Conservation (phyloP, 2,113 vertebrate species). For the Bos taurus region DNA sequence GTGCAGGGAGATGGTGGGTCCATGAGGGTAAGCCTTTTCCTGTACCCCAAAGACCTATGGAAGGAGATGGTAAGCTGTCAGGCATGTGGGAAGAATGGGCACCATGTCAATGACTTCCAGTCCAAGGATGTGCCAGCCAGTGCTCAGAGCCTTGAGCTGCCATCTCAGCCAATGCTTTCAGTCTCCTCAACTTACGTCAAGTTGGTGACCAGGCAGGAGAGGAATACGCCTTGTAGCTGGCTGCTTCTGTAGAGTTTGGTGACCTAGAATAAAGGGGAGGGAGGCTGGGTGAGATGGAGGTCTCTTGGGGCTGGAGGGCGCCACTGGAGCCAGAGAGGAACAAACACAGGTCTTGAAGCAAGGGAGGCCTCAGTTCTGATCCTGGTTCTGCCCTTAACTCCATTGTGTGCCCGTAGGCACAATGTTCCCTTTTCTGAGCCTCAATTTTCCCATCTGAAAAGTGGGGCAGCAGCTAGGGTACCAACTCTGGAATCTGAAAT, state of each 20-base stretch:
- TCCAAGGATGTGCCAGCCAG: neutral
- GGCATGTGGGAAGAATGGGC: neutral
- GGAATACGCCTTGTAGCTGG: constrained; percentile 69
- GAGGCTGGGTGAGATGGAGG: neutral
- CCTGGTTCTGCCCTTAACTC: neutral
- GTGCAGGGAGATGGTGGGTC: neutral
- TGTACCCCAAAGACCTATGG: neutral
- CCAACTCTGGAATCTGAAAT: neutral
- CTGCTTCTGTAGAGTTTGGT: constrained; percentile 74
- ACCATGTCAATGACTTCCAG: neutral
- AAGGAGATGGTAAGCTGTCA: neutral
- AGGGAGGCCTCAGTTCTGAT: neutral
- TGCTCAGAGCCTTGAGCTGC: neutral
- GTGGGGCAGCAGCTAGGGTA: neutral
- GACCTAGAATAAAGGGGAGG: constrained; percentile 69
- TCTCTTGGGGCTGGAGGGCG: neutral
- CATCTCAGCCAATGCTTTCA: neutral
- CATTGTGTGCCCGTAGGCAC: neutral
- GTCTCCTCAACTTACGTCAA: constrained; percentile 75
- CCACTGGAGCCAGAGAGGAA: neutral
- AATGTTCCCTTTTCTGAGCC: neutral
- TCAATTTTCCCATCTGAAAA: neutral
- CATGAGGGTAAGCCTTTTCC: neutral
- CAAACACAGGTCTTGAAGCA: neutral
- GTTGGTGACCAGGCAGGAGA: constrained; percentile 73